These are phyloP conservation scores for Xylophagus ater DNA, from an alignment of 2,888 invertebrate genomes.

Conservation along the genomic window DNA sequence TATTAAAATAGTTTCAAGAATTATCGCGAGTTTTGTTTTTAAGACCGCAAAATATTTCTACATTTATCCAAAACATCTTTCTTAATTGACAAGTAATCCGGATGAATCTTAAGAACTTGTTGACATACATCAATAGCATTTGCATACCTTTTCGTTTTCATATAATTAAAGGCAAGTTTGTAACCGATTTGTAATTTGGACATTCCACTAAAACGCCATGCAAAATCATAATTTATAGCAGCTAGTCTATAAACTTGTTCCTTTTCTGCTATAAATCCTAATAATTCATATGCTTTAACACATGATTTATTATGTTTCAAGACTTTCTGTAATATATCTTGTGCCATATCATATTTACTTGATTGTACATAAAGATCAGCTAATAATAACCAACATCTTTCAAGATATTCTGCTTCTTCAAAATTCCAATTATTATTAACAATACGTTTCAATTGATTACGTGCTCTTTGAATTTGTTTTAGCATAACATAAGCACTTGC, in stretches of 20 bases:
- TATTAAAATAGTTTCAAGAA: no score
- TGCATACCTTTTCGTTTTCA: constrained; percentile 79
- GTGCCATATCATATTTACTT: constrained; percentile 75
- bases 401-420: constrained; percentile 91
- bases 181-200: constrained; percentile 80
- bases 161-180: constrained; percentile 81
- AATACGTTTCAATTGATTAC: constrained; percentile 84
- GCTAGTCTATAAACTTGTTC: constrained; percentile 84
- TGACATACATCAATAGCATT: constrained; percentile 88
- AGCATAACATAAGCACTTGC: constrained; percentile 65
- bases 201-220: constrained; percentile 76
- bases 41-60: constrained; percentile 61
- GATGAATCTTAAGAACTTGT: constrained; percentile 65
- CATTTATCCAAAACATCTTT: constrained; percentile 92
- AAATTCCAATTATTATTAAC: constrained; percentile 81
- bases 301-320: constrained; percentile 79
- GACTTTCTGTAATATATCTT: constrained; percentile 65
- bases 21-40: constrained; percentile 18
- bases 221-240: constrained; percentile 63
- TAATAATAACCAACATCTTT: constrained; percentile 89
- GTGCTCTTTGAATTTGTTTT: constrained; percentile 83
- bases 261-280: constrained; percentile 76
- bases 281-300: constrained; percentile 79
- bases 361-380: constrained; percentile 79
- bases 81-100: constrained; percentile 81